phyloP scores from a whole-genome alignment of 2,888 invertebrate genomes.

The Mycogona germanica region DNA sequence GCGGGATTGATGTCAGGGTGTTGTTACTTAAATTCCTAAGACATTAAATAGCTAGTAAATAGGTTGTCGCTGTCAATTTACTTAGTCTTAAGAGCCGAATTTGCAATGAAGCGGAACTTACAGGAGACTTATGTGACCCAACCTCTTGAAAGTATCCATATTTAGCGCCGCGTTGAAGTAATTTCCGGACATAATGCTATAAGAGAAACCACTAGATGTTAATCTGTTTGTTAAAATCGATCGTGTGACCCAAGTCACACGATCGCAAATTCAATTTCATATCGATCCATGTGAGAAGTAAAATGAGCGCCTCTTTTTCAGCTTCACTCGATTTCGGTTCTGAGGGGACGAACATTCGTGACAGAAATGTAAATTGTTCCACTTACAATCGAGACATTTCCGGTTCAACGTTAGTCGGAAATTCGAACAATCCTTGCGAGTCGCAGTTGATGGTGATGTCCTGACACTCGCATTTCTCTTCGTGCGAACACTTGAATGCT shows the following conservation, averaged over 20 bases:
- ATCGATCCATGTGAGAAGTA: background rate
- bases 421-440: conserved; percentile 27
- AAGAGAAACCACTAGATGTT: background rate
- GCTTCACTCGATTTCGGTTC: too few species aligned
- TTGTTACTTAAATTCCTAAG: conserved; percentile 36
- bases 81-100: too few species aligned
- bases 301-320: background rate
- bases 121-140: conserved; percentile 22
- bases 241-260: too few species aligned
- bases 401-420: conserved; percentile 32
- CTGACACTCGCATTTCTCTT: conserved; percentile 33
- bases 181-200: conserved; percentile 26
- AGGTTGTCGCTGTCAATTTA: too few species aligned
- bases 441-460: conserved; percentile 37
- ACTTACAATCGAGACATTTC: conserved; percentile 33
- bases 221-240: too few species aligned
- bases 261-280: background rate
- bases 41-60: conserved; percentile 1
- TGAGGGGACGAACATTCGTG: conserved; percentile 7
- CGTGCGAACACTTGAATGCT: conserved; percentile 36
- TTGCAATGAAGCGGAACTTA: conserved; percentile 10
- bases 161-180: conserved; percentile 23
- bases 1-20: conserved; percentile 31
- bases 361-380: conserved; percentile 11
- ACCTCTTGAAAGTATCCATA: conserved; percentile 22